A percentile compares a stretch with the other conserved stretches of the same genome.
These are phyloP conservation scores for Romanomermis culicivorax DNA, from an alignment of 2,888 invertebrate genomes.

Conservation along the genomic window DNA sequence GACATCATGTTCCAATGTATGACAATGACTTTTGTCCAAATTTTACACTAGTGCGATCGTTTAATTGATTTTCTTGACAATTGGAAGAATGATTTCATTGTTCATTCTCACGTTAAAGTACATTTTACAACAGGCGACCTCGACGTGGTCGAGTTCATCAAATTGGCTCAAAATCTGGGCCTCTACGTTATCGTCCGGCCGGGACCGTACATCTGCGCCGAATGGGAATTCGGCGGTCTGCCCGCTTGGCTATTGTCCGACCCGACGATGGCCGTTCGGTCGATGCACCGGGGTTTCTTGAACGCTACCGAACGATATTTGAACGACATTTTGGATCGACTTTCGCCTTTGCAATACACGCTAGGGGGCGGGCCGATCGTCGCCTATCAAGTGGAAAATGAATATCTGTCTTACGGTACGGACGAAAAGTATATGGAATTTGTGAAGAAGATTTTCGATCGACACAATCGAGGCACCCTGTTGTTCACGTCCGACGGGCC, in stretches of 20 bases:
- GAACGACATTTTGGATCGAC: constrained; percentile 24
- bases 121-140: no score
- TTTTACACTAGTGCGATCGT: no score
- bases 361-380: constrained; percentile 33
- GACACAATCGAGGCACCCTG: no score
- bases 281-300: no score
- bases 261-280: constrained; percentile 27
- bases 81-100: no score
- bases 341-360: constrained; percentile 28
- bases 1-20: no score
- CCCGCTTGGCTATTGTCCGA: constrained; percentile 47
- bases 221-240: constrained; percentile 41
- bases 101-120: no score
- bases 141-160: neutral
- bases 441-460: no score
- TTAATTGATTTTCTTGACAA: no score
- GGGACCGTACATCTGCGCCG: constrained; percentile 24
- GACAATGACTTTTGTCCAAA: no score
- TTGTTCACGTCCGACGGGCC: no score
- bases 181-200: constrained; percentile 18
- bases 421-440: constrained; percentile 45
- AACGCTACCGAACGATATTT: constrained; percentile 31
- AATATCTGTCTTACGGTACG: constrained; percentile 64
- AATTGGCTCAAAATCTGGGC: constrained; percentile 6
- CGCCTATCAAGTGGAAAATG: constrained; percentile 42